Conservation (phyloP, 2,888 invertebrate genomes). For the Mythimna loreyi region DNA sequence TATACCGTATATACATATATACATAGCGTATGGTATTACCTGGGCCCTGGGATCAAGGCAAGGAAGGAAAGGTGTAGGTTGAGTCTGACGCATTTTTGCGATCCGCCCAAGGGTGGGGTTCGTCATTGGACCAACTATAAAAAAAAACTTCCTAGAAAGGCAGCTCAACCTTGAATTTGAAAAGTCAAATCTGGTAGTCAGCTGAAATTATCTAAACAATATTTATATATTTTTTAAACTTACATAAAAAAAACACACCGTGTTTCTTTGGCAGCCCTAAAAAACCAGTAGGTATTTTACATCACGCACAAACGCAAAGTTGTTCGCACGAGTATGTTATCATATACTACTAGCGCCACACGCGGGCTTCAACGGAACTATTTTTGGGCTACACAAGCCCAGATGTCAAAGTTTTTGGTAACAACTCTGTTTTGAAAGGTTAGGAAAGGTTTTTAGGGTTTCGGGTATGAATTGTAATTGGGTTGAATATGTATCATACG, state of each 20-base stretch:
- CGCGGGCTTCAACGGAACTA: conserved; percentile 24
- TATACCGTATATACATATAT: too few species aligned
- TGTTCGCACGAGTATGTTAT: conserved; percentile 23
- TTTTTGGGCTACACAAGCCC: conserved; percentile 17
- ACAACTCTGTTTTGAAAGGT: conserved; percentile 1
- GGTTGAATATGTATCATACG: background rate
- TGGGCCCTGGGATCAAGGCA: too few species aligned
- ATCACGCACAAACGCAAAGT: conserved; percentile 31
- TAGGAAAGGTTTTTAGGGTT: background rate
- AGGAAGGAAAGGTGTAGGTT: too few species aligned
- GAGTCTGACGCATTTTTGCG: too few species aligned
- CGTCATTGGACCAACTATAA: too few species aligned
- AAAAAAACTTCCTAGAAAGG: too few species aligned
- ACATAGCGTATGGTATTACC: too few species aligned
- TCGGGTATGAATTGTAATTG: conserved; percentile 6
- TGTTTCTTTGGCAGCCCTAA: conserved; percentile 27
- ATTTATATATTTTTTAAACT: background rate
- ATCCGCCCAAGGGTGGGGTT: too few species aligned
- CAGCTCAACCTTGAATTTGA: too few species aligned
- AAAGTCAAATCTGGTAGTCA: too few species aligned
- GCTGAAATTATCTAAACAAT: too few species aligned
- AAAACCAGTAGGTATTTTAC: background rate
- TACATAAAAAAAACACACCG: background rate
- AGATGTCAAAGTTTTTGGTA: conserved; percentile 12
- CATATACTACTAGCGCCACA: conserved; percentile 42